phyloP scores from a whole-genome alignment of 2,888 invertebrate genomes.

The Nephrotoma appendiculata region DNA sequence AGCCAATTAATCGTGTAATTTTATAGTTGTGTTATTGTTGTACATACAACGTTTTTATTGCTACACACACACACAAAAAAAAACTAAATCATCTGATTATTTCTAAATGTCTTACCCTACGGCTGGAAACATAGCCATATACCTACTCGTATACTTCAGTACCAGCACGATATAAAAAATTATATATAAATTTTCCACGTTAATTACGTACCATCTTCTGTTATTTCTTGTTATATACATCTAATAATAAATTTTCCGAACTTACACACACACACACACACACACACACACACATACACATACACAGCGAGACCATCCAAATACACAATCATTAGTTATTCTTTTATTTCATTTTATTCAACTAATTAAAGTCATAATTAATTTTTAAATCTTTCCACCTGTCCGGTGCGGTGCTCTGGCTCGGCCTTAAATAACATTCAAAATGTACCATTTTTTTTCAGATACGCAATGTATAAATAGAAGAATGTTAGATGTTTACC shows the following conservation, averaged over 20 bases:
- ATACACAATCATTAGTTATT: not conserved
- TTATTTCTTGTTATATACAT: not conserved
- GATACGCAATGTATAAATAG: not conserved
- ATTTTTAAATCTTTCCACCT: not conserved
- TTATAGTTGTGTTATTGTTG: not conserved
- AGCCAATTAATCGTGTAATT: not conserved
- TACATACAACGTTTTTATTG: not conserved
- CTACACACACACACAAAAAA: not conserved
- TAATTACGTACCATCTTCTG: not conserved
- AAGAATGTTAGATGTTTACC: not conserved
- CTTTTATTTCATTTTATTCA: not conserved
- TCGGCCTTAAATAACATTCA: not conserved
- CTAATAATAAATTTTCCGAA: not conserved
- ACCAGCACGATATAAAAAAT: not conserved
- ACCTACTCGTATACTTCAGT: not conserved
- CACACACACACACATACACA: not conserved
- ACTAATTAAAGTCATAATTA: not conserved
- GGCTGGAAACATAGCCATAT: not conserved
- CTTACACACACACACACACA: not conserved
- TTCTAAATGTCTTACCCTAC: not conserved
- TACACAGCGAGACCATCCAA: not conserved
- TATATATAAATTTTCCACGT: not conserved
- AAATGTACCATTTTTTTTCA: not conserved
- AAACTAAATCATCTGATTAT: not conserved
- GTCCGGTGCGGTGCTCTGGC: not conserved